These are phyloP conservation scores for Balearica regulorum DNA, from an alignment of 2,797 vertebrate genomes.

Conservation along the genomic window DNA sequence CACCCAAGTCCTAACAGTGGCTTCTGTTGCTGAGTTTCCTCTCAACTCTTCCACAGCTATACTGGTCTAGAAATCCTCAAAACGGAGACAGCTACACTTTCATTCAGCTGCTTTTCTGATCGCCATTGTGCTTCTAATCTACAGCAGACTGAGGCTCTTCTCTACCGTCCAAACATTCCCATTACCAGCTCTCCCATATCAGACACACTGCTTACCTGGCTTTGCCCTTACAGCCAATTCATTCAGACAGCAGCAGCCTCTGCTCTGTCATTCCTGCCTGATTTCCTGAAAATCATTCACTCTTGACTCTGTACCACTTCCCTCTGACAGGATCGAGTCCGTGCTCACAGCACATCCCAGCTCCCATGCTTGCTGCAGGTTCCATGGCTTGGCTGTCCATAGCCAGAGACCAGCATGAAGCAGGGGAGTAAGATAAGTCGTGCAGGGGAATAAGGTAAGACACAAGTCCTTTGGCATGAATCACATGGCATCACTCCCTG, in stretches of 20 bases:
- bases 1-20: background rate
- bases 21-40: background rate
- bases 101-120: background rate
- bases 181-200: background rate
- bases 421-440: background rate
- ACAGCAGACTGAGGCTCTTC: background rate
- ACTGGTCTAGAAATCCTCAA: background rate
- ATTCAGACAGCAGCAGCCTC: background rate
- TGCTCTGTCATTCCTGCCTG: background rate
- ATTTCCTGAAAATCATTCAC: background rate
- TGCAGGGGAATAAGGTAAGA: background rate
- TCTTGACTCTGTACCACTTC: background rate
- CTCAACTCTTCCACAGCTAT: background rate
- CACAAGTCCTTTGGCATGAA: background rate
- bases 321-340: background rate
- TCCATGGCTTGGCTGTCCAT: background rate
- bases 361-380: background rate
- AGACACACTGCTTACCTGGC: background rate
- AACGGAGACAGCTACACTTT: background rate
- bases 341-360: background rate
- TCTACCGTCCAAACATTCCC: background rate
- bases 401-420: background rate
- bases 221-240: background rate
- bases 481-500: background rate
- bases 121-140: background rate